phyloP scores from a whole-genome alignment of 2,888 invertebrate genomes.

The Caenorhabditis angaria region DNA sequence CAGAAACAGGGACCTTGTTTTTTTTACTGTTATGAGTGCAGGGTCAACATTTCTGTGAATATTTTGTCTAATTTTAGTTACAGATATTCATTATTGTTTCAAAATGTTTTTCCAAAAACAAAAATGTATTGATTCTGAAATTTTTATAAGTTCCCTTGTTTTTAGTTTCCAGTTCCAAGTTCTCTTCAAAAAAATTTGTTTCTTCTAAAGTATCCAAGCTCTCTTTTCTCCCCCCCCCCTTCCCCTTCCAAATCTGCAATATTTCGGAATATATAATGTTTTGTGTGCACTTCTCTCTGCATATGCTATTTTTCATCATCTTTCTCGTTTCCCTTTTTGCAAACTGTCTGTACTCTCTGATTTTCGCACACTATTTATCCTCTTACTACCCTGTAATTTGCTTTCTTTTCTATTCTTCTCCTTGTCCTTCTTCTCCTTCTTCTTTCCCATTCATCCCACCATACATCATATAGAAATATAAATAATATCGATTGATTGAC shows the following conservation, averaged over 20 bases:
- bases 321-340: constrained; percentile 1
- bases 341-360: constrained; percentile 15
- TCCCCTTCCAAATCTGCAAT: background rate
- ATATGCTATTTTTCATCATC: background rate
- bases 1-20: background rate
- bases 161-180: too few relatives aligned
- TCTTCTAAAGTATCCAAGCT: background rate
- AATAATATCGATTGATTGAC: background rate
- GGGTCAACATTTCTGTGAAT: too few relatives aligned
- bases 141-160: too few relatives aligned
- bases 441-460: constrained; percentile 3
- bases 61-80: too few relatives aligned
- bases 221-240: background rate
- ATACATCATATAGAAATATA: constrained; percentile 12
- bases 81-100: too few relatives aligned
- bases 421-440: constrained; percentile 14
- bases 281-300: background rate
- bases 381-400: constrained; percentile 33
- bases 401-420: constrained; percentile 15
- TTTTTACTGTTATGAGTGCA: background rate
- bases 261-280: background rate
- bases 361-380: constrained; percentile 34
- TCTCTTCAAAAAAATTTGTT: too few relatives aligned
- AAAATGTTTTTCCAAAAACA: too few relatives aligned
- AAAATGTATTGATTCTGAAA: too few relatives aligned